Evolutionary conservation across 2,888 invertebrate genomes (phyloP).

Genomic region (Eupsilia transversa): DNA sequence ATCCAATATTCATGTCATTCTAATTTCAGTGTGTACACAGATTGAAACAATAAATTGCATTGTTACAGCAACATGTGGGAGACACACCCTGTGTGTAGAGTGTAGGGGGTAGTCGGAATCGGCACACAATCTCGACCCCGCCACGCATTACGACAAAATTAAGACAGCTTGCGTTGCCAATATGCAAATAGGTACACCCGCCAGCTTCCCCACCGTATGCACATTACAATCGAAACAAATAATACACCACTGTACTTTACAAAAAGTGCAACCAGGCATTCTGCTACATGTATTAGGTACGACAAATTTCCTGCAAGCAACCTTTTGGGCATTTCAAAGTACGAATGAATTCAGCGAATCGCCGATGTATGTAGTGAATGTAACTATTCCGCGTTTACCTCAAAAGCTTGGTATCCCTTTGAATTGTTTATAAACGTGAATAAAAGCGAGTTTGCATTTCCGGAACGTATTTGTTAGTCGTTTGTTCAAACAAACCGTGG

Average conservation of each 20-base stretch:
- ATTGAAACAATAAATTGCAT: slow-evolving; percentile 88
- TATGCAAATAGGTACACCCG: slow-evolving; percentile 83
- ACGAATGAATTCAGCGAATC: slow-evolving; percentile 54
- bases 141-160: slow-evolving; percentile 85
- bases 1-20: slow-evolving; percentile 77
- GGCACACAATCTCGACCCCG: slow-evolving; percentile 71
- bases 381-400: slow-evolving; percentile 77
- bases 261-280: slow-evolving; percentile 35
- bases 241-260: slow-evolving; percentile 31
- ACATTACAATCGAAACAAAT: slow-evolving; percentile 53
- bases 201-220: slow-evolving; percentile 63
- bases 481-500: slow-evolving; percentile 85
- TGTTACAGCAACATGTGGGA: slow-evolving; percentile 84
- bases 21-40: slow-evolving; percentile 77
- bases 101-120: slow-evolving; percentile 49
- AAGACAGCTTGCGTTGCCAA: slow-evolving; percentile 88
- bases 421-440: slow-evolving; percentile 81
- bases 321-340: slow-evolving; percentile 55
- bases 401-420: slow-evolving; percentile 82
- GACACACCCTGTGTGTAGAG: slow-evolving; percentile 65
- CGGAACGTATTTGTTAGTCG: slow-evolving; percentile 82
- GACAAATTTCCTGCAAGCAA: slow-evolving; percentile 12
- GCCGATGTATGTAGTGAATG: slow-evolving; percentile 61
- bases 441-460: slow-evolving; percentile 86
- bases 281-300: slow-evolving; percentile 26